Conservation (phyloP, 2,888 invertebrate species). For the Malacosoma neustria region DNA sequence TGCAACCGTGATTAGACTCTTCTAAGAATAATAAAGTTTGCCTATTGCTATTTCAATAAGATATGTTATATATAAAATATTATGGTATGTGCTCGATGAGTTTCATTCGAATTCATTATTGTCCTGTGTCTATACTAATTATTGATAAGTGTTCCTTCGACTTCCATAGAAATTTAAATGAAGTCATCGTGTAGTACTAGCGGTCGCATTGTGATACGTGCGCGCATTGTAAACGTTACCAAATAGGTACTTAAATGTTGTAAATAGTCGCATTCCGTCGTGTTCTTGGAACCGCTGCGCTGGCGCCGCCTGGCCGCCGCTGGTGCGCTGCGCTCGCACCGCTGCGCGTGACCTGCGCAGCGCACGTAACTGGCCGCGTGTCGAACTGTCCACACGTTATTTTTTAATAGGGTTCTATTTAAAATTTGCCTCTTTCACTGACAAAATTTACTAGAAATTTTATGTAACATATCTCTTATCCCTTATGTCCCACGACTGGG, state of each 20-base stretch:
- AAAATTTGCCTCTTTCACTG: no score
- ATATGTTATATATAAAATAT: no score
- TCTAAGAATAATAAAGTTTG: no score
- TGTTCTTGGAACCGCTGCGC: conserved; percentile 53
- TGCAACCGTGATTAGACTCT: no score
- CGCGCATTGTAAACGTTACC: conserved; percentile 60
- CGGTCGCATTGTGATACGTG: conserved; percentile 34
- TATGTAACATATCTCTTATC: no score
- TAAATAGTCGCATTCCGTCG: conserved; percentile 65
- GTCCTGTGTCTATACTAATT: background rate
- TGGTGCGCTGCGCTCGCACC: conserved; percentile 8
- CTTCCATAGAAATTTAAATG: background rate
- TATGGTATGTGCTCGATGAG: no score
- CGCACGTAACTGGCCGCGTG: conserved; percentile 13
- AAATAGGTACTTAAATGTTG: conserved; percentile 64
- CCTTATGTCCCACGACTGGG: no score
- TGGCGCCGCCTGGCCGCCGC: conserved; percentile 44
- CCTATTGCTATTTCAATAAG: no score
- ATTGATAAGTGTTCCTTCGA: background rate
- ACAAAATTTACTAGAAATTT: no score
- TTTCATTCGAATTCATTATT: conserved; percentile 1
- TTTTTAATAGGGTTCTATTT: no score
- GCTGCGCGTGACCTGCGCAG: conserved; percentile 8
- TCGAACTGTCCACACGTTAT: conserved; percentile 4
- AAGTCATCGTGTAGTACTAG: background rate